Conservation (phyloP, 2,113 vertebrate genomes). For the Chionodraco myersi region DNA sequence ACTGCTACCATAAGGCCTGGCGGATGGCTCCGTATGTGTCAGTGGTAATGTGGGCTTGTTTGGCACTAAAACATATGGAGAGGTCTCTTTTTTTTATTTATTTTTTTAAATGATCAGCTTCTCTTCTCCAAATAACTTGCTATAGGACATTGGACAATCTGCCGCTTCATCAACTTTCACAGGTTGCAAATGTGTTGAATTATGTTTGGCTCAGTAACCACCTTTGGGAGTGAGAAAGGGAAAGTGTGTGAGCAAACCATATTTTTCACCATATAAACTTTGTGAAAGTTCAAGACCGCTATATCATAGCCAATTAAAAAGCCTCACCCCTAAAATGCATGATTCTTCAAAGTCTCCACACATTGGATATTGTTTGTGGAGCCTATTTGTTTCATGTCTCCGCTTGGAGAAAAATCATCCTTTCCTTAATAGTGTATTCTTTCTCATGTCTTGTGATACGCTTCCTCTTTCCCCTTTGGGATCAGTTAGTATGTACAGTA, state of each 20-base stretch:
- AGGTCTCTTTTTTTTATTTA: conserved; percentile 16
- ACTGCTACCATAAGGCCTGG: conserved; percentile 67
- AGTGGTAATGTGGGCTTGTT: conserved; percentile 60
- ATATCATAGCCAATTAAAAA: conserved; percentile 14
- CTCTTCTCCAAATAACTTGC: conserved; percentile 42
- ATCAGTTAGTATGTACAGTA: conserved; percentile 59
- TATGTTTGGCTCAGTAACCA: conserved; percentile 37
- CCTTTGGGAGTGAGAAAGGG: conserved; percentile 50
- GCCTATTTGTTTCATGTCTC: conserved; percentile 38
- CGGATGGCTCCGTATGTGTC: conserved; percentile 61
- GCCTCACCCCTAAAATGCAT: background rate
- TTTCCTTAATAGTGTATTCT: conserved; percentile 39
- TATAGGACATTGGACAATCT: conserved; percentile 47
- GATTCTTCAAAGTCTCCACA: conserved; percentile 38
- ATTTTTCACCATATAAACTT: conserved; percentile 38
- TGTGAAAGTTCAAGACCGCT: conserved; percentile 21
- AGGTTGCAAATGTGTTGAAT: conserved; percentile 49
- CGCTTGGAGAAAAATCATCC: conserved; percentile 18
- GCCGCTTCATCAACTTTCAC: conserved; percentile 56
- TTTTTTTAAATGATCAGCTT: conserved; percentile 36
- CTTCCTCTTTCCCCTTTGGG: conserved; percentile 42
- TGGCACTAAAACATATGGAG: conserved; percentile 51
- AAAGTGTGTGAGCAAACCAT: conserved; percentile 30
- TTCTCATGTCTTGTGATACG: conserved; percentile 40
- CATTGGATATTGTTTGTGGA: conserved; percentile 4